phyloP scores from a whole-genome alignment of 2,113 vertebrate genomes.

The Azemiops feae region DNA sequence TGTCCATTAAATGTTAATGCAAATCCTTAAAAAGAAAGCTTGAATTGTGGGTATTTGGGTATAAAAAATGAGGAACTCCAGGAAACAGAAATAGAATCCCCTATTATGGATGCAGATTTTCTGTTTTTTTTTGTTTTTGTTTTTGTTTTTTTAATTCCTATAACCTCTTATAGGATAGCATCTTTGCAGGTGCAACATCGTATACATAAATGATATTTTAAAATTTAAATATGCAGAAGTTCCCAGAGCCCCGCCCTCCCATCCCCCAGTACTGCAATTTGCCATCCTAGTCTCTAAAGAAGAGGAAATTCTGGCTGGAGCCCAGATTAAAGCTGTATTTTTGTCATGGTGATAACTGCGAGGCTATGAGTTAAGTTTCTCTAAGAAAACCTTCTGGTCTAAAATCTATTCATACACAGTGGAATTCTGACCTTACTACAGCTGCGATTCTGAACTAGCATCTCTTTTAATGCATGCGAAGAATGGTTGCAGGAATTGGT shows the following conservation, averaged over 20 bases:
- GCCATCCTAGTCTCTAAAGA: not conserved
- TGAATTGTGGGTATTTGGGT: not conserved
- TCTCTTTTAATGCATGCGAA: not conserved
- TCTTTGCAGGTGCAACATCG: not conserved
- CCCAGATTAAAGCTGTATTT: not conserved
- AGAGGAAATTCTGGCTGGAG: no score
- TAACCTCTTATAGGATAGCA: not conserved
- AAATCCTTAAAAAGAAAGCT: not conserved
- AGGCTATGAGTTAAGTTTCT: not conserved
- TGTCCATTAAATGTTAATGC: not conserved
- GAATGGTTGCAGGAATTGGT: not conserved
- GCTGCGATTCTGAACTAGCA: not conserved
- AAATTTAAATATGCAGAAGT: not conserved
- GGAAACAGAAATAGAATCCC: not conserved
- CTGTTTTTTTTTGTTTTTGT: not conserved
- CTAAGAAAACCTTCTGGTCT: not conserved
- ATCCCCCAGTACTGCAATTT: not conserved
- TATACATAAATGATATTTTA: not conserved
- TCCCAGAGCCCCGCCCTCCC: no score
- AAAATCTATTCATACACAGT: not conserved
- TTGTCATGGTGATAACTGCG: not conserved
- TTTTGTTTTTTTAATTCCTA: not conserved
- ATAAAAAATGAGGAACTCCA: not conserved
- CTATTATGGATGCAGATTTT: not conserved
- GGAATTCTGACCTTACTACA: not conserved